Evolutionary conservation across 2,888 invertebrate species (phyloP).

Genomic region (Onchidella celtica): DNA sequence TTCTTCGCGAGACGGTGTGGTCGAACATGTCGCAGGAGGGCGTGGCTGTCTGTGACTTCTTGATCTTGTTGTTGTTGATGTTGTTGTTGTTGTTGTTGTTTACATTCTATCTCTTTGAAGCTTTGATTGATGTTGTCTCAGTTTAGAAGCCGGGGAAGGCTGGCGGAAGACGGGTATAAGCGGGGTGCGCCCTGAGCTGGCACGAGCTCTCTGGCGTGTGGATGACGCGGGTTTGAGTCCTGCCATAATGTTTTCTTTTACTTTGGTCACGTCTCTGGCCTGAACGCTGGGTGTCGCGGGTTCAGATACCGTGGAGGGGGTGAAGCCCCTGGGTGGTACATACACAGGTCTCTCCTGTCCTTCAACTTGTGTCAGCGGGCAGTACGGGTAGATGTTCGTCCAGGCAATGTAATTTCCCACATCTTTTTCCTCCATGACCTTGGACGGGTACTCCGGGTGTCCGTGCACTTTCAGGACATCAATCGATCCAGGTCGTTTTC

Average conservation of each 20-base stretch:
- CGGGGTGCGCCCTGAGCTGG: neutral
- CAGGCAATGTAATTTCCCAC: conserved; percentile 16
- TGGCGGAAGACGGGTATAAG: neutral
- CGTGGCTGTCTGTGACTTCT: neutral
- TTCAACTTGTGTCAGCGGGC: conserved; percentile 27
- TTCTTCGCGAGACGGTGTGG: neutral
- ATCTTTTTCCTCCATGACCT: conserved; percentile 19
- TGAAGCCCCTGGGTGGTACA: conserved; percentile 26
- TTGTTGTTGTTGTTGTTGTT: neutral
- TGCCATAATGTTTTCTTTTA: neutral
- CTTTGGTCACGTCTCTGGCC: neutral
- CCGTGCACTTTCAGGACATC: conserved; percentile 14
- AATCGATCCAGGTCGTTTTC: too few species aligned
- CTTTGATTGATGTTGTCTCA: neutral
- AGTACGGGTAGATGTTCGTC: conserved; percentile 27
- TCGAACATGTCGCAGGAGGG: neutral
- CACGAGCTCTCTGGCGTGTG: neutral
- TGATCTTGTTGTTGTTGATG: neutral
- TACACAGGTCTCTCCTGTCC: conserved; percentile 6
- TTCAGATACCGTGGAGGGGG: neutral
- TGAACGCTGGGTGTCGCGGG: neutral
- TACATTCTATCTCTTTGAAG: neutral
- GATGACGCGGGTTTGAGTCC: neutral
- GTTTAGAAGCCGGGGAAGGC: neutral
- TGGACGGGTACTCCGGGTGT: conserved; percentile 8